Evolutionary conservation across 2,113 vertebrate genomes (phyloP).

Genomic region (Tragelaphus imberbis): DNA sequence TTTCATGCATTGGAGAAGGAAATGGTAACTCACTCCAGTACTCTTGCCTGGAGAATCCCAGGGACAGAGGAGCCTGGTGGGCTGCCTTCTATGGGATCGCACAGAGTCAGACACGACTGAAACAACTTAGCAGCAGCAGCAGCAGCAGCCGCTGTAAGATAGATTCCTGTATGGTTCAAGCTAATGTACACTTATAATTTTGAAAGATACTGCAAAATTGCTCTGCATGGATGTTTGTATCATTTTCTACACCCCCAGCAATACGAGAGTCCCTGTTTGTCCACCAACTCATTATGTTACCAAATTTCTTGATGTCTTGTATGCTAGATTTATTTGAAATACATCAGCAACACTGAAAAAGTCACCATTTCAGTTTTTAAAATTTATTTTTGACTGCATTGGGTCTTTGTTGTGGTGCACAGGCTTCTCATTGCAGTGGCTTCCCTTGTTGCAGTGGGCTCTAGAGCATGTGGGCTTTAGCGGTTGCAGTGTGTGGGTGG

Average conservation of each 20-base stretch:
- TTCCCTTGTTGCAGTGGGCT: neutral
- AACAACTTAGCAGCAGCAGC: too few relatives aligned
- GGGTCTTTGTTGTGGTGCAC: neutral
- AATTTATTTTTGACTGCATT: neutral
- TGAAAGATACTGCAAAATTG: neutral
- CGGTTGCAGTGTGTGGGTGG: neutral
- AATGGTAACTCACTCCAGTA: too few relatives aligned
- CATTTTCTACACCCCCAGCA: neutral
- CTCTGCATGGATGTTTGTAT: neutral
- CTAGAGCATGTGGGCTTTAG: neutral
- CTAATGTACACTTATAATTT: neutral
- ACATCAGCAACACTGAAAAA: neutral
- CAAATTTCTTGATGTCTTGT: neutral
- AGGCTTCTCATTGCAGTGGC: neutral
- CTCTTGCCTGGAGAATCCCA: too few relatives aligned
- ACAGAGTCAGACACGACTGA: too few relatives aligned
- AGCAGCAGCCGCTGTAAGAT: neutral
- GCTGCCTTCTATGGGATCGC: too few relatives aligned
- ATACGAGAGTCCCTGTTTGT: neutral
- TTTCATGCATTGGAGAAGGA: too few relatives aligned
- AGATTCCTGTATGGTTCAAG: neutral
- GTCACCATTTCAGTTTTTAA: neutral
- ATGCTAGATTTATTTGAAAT: slow-evolving; percentile 7
- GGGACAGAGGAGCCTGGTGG: too few relatives aligned
- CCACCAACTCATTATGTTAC: neutral